Base-by-base conservation (phyloP, 1,140 invertebrate species). In the Drepana arcuata region DNA sequence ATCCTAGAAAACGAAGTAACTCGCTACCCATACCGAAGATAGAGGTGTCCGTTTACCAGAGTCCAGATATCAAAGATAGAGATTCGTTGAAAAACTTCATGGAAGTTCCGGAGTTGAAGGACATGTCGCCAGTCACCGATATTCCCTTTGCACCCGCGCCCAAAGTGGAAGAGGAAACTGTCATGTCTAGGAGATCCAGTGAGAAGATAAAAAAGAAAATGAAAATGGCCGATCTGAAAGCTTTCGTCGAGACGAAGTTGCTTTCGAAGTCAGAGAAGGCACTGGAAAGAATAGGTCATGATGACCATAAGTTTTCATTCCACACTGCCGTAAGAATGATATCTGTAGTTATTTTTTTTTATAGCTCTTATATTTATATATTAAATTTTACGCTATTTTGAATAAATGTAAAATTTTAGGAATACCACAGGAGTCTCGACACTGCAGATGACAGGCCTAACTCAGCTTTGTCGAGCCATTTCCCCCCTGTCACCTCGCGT, bases 1-100 rank as follows among this genome's bases (percentile, higher is more conserved):
- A 92, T 47, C 92, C 91, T 1, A 83, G 95, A 35, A 89, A 91
- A 58, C 84, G 96, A 33, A 97, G 95, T 53, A 95, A 95, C 65
- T 98, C 96, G 0, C 80, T 98, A 28, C 96, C 96, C 0, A 95
- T 96, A 70, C 95, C 95, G 6, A 95, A 97, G 86, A 95, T 95
- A 27, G 92, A 95, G 73, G 89, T 96, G 2, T 94, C 93, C 0
- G 84, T 95, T 32, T 93, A 93, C 65, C 91, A 94, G 55, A 91
- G 88, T 48, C 88, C 88, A 0, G 91, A 92, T 26, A 86, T 85
- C 11, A 90, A 89, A 42, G 90, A 88, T 56, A 79, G 86, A 7
- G 89, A 91, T 31, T 87, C 88, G 1, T 71, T 87, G 2, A 93
- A 92, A 68, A 91, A 92, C 54, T 90, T 91, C 44, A 91, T 92